Evolutionary conservation across 2,888 invertebrate species (phyloP).

Genomic region (Mactromeris polynyma): DNA sequence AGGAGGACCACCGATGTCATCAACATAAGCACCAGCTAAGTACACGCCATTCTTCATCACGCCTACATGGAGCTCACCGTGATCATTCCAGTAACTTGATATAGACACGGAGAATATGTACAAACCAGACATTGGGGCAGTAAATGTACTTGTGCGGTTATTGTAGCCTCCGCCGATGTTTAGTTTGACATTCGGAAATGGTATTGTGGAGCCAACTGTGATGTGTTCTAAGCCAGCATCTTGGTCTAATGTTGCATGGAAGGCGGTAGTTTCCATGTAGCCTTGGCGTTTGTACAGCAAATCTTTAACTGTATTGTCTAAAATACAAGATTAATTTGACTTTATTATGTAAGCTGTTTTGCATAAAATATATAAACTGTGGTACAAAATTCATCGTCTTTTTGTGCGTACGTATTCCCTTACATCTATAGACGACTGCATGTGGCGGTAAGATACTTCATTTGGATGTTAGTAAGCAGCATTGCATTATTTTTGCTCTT

Average conservation of each 20-base stretch:
- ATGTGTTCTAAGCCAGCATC: constrained; percentile 5
- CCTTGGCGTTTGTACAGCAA: constrained; percentile 4
- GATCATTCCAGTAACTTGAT: constrained; percentile 9
- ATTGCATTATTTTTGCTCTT: too few species aligned
- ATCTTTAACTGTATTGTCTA: not conserved
- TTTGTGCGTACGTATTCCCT: too few species aligned
- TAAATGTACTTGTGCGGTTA: not conserved
- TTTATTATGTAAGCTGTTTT: not conserved
- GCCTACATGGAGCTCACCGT: constrained; percentile 11
- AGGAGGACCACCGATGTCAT: not conserved
- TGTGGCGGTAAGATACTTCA: too few species aligned
- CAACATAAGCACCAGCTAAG: constrained; percentile 13
- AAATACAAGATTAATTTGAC: not conserved
- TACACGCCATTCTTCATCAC: constrained; percentile 33
- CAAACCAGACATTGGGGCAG: not conserved
- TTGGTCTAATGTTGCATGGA: constrained; percentile 18
- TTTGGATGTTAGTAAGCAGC: too few species aligned
- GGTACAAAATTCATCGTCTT: too few species aligned
- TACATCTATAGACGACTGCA: too few species aligned
- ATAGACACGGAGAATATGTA: constrained; percentile 28
- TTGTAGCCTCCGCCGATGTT: constrained; percentile 28
- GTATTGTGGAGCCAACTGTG: constrained; percentile 18
- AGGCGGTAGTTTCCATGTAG: not conserved
- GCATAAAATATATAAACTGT: not conserved
- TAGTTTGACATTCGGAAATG: constrained; percentile 8